Evolutionary conservation across 2,113 vertebrate genomes (phyloP).

Genomic region (Trogon surrucura): DNA sequence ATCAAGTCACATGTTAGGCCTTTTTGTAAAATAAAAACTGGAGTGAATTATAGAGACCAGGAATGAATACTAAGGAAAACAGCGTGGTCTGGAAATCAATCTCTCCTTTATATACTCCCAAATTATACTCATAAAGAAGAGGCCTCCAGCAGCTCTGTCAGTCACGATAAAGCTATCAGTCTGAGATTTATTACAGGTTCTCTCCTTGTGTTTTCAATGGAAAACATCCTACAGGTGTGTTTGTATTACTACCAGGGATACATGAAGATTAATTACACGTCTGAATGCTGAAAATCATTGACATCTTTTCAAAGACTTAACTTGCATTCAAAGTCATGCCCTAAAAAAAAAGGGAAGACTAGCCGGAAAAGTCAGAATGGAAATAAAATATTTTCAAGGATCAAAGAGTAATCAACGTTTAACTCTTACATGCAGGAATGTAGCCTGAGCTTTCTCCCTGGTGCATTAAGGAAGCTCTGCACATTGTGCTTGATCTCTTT

Average conservation of each 20-base stretch:
- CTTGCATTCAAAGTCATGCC: conserved; percentile 43
- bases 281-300: conserved; percentile 62
- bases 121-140: conserved; percentile 76
- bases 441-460: not conserved
- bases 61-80: conserved; percentile 54
- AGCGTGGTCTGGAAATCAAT: conserved; percentile 67
- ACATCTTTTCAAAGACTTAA: conserved; percentile 73
- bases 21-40: conserved; percentile 30
- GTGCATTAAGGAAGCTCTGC: not conserved
- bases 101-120: conserved; percentile 68
- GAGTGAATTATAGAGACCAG: not conserved
- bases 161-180: conserved; percentile 72
- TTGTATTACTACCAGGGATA: conserved; percentile 66
- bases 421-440: not conserved
- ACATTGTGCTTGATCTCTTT: not conserved
- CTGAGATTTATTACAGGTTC: conserved; percentile 74
- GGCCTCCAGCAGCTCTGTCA: conserved; percentile 73
- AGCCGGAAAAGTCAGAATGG: not conserved
- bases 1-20: conserved; percentile 1
- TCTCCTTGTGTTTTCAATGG: conserved; percentile 68
- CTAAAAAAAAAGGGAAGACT: not conserved
- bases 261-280: conserved; percentile 76
- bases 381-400: not conserved
- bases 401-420: not conserved
- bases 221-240: conserved; percentile 78